These are phyloP conservation scores for Harpegnathos saltator DNA, from an alignment of 1,140 invertebrate species.

Conservation along the genomic window DNA sequence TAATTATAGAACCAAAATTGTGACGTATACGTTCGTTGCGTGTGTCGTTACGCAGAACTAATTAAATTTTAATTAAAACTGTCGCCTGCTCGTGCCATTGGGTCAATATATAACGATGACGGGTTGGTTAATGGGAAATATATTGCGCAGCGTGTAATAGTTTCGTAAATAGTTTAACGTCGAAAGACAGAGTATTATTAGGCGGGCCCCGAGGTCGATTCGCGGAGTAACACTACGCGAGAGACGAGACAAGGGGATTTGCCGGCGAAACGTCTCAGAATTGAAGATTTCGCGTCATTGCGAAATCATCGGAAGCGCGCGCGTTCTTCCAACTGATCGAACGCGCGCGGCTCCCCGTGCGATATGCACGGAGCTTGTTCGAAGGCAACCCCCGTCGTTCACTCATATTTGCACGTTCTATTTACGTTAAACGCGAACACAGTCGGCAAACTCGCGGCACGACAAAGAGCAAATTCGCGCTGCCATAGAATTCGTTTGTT, in stretches of 20 bases:
- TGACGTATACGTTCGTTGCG: background rate
- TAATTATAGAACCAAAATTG: conserved; percentile 57
- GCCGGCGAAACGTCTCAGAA: too few species aligned
- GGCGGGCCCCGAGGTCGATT: too few species aligned
- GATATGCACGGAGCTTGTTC: conserved; percentile 3
- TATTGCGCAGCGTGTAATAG: conserved; percentile 22
- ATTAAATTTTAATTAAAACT: conserved; percentile 64
- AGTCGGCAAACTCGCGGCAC: conserved; percentile 26
- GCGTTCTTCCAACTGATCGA: too few species aligned
- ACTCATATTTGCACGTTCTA: conserved; percentile 6
- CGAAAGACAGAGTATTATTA: background rate
- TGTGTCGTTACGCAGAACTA: conserved; percentile 45
- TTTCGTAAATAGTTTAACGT: conserved; percentile 10
- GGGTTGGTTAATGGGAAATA: conserved; percentile 15
- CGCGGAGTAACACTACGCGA: too few species aligned
- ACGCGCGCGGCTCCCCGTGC: too few species aligned
- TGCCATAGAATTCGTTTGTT: conserved; percentile 43
- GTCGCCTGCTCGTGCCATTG: conserved; percentile 46
- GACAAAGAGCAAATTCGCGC: conserved; percentile 35
- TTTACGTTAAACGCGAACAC: conserved; percentile 40
- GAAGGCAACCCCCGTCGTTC: background rate
- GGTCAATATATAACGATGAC: conserved; percentile 47
- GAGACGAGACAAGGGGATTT: too few species aligned
- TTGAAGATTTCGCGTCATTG: too few species aligned
- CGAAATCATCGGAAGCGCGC: background rate